Base-by-base conservation (phyloP, 2,888 invertebrate genomes). In the Ochropleura leucogaster region DNA sequence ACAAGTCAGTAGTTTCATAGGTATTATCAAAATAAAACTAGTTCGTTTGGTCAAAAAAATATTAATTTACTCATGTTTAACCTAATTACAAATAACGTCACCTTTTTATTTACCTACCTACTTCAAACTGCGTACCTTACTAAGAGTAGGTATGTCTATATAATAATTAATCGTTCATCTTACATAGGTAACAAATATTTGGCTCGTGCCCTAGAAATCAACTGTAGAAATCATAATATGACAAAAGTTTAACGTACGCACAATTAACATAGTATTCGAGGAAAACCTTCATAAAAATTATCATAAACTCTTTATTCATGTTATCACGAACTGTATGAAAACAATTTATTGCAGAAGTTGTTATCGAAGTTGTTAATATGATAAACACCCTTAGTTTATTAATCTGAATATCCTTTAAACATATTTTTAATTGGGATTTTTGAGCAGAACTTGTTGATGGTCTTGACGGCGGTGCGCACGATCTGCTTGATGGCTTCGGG, bases 401-500 rank as follows among this genome's bases (percentile, higher is more conserved):
- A 82, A 6, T 77, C 77, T 5, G 85, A 82, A 83, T 94, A 96
- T 64, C 92, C 93, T 40, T 85, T 85, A 3, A 95, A 72, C 7
- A 96, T 90, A 76, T 92, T 85, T 0, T 80, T 40, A 12, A 94
- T 88, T 3, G 93, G 84, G 12, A 94, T 87, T 81, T 89, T 92
- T 0, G 90, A 82, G 88, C 96, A 95, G 92, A 96, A 96, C 79
- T 95, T 95, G 90, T 96, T 96, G 87, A 96, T 95, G 5, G 88
- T 89, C 81, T 94, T 96, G 53, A 96, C 89, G 20, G 93, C 87
- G 0, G 95, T 94, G 49, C 88, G 89, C 4, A 95, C 95, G 68
- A 96, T 96, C 79, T 96, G 96, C 79, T 96, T 95, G 86, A 96
- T 93, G 66, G 90, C 96, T 0, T 96, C 93, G 0, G 96, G 96